Conservation (phyloP, 1,140 invertebrate genomes). For the Lasioglossum albipes region DNA sequence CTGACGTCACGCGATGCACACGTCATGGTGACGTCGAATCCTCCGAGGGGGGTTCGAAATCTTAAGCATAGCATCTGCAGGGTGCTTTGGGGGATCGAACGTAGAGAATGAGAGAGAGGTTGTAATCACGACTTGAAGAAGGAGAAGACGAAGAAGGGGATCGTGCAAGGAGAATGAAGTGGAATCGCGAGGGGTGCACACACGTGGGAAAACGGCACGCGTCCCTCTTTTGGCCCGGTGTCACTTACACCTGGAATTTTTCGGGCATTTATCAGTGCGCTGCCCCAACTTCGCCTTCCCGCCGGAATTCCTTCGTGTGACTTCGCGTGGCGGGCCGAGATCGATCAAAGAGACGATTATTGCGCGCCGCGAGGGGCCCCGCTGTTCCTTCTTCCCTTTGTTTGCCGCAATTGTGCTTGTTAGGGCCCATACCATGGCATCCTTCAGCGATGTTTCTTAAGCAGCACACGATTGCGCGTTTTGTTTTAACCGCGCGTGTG, state of each 20-base stretch:
- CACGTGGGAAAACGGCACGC: slow-evolving; percentile 76
- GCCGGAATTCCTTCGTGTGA: slow-evolving; percentile 52
- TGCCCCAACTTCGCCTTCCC: slow-evolving; percentile 6
- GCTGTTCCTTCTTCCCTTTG: background rate
- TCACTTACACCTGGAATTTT: slow-evolving; percentile 71
- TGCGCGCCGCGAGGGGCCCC: slow-evolving; percentile 3
- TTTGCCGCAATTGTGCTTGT: background rate
- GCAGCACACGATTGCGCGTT: too few relatives aligned
- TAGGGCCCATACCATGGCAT: background rate
- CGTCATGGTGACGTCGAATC: slow-evolving; percentile 67
- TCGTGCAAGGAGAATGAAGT: slow-evolving; percentile 61
- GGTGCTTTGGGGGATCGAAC: slow-evolving; percentile 35
- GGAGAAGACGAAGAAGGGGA: slow-evolving; percentile 40
- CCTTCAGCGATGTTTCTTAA: background rate
- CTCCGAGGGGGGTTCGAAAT: slow-evolving; percentile 44
- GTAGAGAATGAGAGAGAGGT: background rate
- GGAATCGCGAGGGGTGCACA: slow-evolving; percentile 57
- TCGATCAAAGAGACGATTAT: slow-evolving; percentile 41
- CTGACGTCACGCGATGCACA: slow-evolving; percentile 68
- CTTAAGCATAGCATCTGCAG: slow-evolving; percentile 52
- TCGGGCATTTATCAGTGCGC: slow-evolving; percentile 53
- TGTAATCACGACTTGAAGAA: slow-evolving; percentile 13
- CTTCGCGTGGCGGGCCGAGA: slow-evolving; percentile 53
- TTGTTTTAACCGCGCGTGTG: too few relatives aligned
- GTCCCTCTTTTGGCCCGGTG: slow-evolving; percentile 60